phyloP scores from a whole-genome alignment of 2,113 vertebrate species.

The Tylochromis polylepis region DNA sequence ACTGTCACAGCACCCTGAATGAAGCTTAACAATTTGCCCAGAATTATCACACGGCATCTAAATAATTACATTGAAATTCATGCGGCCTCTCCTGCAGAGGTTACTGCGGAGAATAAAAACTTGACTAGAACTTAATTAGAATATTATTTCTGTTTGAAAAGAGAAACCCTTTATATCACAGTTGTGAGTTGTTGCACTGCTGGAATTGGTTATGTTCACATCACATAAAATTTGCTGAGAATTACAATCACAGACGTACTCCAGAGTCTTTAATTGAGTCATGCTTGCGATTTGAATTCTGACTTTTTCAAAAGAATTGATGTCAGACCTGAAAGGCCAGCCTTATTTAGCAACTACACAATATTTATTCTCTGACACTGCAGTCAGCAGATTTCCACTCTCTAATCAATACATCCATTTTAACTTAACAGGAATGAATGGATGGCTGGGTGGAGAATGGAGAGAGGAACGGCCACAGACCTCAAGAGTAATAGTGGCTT shows the following conservation, averaged over 20 bases:
- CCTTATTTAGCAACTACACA: background rate
- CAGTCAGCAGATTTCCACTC: background rate
- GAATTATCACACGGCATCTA: background rate
- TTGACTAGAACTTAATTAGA: background rate
- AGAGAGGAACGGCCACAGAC: fast-evolving
- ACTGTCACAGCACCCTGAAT: background rate
- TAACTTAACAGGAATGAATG: background rate
- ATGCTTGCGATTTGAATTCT: background rate
- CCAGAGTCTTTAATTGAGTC: background rate
- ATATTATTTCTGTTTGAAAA: background rate
- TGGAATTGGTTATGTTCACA: background rate
- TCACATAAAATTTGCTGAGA: background rate
- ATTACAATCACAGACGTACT: background rate
- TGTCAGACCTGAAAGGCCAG: background rate
- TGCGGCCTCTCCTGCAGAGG: background rate
- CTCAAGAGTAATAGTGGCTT: background rate
- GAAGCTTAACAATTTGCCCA: background rate
- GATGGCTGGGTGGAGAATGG: background rate
- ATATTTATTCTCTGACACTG: background rate
- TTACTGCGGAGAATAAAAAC: background rate
- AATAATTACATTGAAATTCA: background rate
- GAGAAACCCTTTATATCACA: background rate
- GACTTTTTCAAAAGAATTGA: background rate
- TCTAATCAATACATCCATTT: background rate
- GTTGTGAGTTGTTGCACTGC: background rate